These are phyloP conservation scores for Hedychridium roseum DNA, from an alignment of 2,888 invertebrate species.

Conservation along the genomic window DNA sequence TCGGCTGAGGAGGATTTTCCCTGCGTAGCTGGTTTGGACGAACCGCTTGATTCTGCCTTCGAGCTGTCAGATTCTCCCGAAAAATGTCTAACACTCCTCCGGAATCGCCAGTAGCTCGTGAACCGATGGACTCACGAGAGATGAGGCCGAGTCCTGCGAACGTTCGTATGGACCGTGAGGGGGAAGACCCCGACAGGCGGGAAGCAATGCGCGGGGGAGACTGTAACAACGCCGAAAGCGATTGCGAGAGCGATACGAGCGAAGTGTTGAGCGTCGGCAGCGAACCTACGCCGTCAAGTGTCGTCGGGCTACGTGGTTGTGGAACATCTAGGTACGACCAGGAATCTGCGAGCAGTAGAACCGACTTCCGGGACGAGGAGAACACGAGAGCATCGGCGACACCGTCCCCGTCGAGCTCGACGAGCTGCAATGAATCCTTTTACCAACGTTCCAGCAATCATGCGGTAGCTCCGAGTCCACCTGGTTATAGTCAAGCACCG, in stretches of 20 bases:
- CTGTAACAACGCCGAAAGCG: conserved; percentile 45
- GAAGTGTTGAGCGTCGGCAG: conserved; percentile 85
- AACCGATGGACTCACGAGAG: conserved; percentile 32
- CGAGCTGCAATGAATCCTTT: conserved; percentile 49
- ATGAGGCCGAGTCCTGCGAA: conserved; percentile 33
- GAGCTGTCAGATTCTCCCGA: no score
- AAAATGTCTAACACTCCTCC: conserved; percentile 44
- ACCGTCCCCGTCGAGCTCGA: conserved; percentile 56
- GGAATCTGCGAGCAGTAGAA: conserved; percentile 40
- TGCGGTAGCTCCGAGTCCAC: conserved; percentile 46
- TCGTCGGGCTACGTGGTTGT: conserved; percentile 38
- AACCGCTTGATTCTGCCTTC: no score
- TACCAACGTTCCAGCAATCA: conserved; percentile 38
- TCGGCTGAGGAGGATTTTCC: no score
- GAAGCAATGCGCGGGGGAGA: conserved; percentile 16
- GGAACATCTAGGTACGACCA: conserved; percentile 39
- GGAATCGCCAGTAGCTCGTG: conserved; percentile 33
- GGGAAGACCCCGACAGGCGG: conserved; percentile 29
- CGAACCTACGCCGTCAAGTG: conserved; percentile 66
- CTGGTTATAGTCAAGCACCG: conserved; percentile 51
- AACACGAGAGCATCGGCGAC: conserved; percentile 51
- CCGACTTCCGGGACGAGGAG: conserved; percentile 45
- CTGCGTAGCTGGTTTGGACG: no score
- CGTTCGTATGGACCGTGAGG: conserved; percentile 34
- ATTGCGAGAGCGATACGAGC: conserved; percentile 69